Base-by-base conservation (phyloP, 2,888 invertebrate genomes). In the Synergus laeviventris region DNA sequence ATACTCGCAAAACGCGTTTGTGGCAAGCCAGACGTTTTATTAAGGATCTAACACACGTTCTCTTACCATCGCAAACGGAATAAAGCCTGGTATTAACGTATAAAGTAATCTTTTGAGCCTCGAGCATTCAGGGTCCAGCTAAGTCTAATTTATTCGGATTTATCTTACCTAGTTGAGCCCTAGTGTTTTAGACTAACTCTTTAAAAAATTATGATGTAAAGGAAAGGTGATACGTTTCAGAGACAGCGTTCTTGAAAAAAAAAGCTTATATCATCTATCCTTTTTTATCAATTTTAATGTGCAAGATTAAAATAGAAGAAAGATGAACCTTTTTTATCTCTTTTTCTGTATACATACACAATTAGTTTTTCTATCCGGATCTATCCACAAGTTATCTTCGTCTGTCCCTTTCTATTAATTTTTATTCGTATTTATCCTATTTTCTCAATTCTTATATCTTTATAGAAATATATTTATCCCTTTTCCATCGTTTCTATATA, bases 21-120 rank as follows among this genome's bases (percentile, higher is more conserved):
- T 31, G 49, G 49, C 24, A 70, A 70, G 70, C 45, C 31, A 54
- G 49, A 70, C 31, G 70, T 70, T 70, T 70, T 70, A 70, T 70
- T 49, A 70, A 45, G 70, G 31, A 49, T 70, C 31, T 70, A 38
- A 54, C 70, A 70, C 31, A n/a, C 24, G 59, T 60, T 74, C 16
- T n/a, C 24, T 60, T 36, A 74, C 14, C 56, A 11, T 14, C 7
- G 74, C 80, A 79, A 77, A 79, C 77, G 70, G 74, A 76, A 77
- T 79, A 81, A 81, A 81, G 81, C 80, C 78, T 31, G 81, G 83
- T 78, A 84, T 83, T 81, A 83, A 81, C 81, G 79, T 81, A 73
- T 76, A 78, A 76, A 79, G 80, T 84, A 84, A 84, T 84, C 83
- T 81, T 83, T 84, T 83, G 82, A 83, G 81, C 80, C 78, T 66